A percentile compares a stretch with the other conserved stretches of the same genome.
Evolutionary conservation across 2,888 invertebrate species (phyloP).

Genomic region (Calameuta pallipes): DNA sequence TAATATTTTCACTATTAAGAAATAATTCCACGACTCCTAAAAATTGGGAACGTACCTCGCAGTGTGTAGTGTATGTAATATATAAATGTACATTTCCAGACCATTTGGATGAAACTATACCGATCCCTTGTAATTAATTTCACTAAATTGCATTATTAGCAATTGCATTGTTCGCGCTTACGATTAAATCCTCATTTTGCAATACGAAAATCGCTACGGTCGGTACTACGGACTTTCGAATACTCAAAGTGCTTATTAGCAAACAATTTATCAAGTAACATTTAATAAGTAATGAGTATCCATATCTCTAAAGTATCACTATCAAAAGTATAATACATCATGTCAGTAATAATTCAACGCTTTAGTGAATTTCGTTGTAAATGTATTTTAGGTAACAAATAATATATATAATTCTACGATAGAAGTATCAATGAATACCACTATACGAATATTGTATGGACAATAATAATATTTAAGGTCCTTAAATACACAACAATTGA

Average conservation of each 20-base stretch:
- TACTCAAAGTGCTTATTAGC: neutral
- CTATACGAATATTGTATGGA: slow-evolving; percentile 60
- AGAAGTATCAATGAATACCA: slow-evolving; percentile 46
- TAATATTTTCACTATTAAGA: neutral
- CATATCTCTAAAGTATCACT: neutral
- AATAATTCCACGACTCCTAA: neutral
- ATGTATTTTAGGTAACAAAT: slow-evolving; percentile 30
- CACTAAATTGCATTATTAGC: neutral
- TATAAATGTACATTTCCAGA: neutral
- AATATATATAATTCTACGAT: slow-evolving; percentile 38
- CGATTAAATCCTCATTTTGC: neutral
- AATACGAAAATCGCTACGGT: neutral
- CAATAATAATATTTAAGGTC: slow-evolving; percentile 64
- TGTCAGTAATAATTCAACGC: slow-evolving; percentile 13
- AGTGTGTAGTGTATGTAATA: neutral
- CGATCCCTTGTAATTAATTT: neutral
- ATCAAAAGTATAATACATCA: neutral
- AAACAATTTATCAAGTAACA: neutral
- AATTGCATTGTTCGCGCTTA: neutral
- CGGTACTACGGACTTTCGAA: neutral
- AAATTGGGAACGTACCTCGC: neutral
- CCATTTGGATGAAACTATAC: neutral
- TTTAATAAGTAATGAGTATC: neutral
- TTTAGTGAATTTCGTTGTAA: slow-evolving; percentile 13
- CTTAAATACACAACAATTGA: slow-evolving; percentile 46